Evolutionary conservation across 2,797 vertebrate species (phyloP).

Genomic region (Peromyscus melanophrys): DNA sequence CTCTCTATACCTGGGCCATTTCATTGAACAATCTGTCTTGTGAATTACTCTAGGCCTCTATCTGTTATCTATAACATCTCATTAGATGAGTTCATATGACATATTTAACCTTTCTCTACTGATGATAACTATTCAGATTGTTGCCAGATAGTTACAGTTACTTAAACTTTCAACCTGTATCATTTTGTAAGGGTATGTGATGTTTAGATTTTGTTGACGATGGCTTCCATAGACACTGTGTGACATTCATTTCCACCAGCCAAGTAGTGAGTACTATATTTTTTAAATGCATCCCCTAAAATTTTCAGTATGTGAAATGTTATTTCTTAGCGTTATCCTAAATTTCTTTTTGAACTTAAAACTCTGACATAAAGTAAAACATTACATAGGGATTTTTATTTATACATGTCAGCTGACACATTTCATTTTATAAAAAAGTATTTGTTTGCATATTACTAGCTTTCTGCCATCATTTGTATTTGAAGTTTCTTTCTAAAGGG

Average conservation of each 20-base stretch:
- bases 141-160: neutral
- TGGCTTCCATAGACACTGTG: neutral
- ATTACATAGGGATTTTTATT: neutral
- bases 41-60: neutral
- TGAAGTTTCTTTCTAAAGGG: conserved; percentile 9
- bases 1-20: neutral
- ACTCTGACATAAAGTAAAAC: conserved; percentile 20
- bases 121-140: neutral
- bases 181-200: neutral
- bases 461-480: neutral
- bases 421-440: conserved; percentile 15
- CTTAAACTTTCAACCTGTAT: neutral
- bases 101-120: neutral
- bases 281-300: neutral
- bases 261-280: neutral
- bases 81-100: neutral
- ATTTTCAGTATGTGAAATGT: neutral
- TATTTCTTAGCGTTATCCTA: neutral
- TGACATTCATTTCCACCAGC: neutral
- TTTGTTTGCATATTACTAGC: neutral
- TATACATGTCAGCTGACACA: neutral
- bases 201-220: conserved; percentile 5
- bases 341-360: neutral
- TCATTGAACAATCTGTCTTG: neutral
- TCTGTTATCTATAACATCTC: neutral